Percentiles rank a stretch among this genome's conserved stretches.
Evolutionary conservation across 1,140 invertebrate genomes (phyloP).

Genomic region (Goniozus legneri): DNA sequence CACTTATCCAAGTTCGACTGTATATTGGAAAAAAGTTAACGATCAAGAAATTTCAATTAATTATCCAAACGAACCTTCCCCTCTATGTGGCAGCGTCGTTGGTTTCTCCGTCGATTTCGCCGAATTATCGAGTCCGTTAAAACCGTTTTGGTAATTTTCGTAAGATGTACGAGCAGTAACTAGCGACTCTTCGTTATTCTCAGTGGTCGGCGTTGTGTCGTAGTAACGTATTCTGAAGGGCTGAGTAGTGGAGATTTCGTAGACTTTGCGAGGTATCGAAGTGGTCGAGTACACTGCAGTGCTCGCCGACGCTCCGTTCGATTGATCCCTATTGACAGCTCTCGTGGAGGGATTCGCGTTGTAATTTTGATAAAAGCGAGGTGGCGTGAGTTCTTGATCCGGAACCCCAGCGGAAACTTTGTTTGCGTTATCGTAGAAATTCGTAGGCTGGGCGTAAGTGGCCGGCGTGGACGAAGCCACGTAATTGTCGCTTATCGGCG

Average conservation of each 20-base stretch:
- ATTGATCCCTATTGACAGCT: not conserved
- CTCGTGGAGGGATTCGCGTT: constrained; percentile 14
- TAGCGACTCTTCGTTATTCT: constrained; percentile 25
- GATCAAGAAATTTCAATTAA: no score
- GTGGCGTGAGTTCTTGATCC: constrained; percentile 32
- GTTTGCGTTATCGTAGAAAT: constrained; percentile 1
- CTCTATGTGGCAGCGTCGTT: not conserved
- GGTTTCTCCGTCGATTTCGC: constrained; percentile 7
- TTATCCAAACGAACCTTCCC: no score
- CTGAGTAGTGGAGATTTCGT: constrained; percentile 23
- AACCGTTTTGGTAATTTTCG: constrained; percentile 29
- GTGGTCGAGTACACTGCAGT: not conserved
- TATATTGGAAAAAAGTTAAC: no score
- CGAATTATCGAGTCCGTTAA: constrained; percentile 19
- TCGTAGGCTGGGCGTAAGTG: constrained; percentile 16
- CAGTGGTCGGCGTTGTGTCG: constrained; percentile 22
- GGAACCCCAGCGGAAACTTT: constrained; percentile 16
- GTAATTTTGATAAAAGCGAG: constrained; percentile 17
- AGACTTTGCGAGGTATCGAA: constrained; percentile 8
- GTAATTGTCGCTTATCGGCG: constrained; percentile 50
- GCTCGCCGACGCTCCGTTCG: not conserved
- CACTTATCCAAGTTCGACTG: no score
- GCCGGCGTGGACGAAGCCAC: constrained; percentile 40
- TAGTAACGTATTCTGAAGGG: constrained; percentile 39
- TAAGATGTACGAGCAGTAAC: constrained; percentile 37